Evolutionary conservation across 2,113 vertebrate genomes (phyloP).

Genomic region (Aptenodytes forsteri): DNA sequence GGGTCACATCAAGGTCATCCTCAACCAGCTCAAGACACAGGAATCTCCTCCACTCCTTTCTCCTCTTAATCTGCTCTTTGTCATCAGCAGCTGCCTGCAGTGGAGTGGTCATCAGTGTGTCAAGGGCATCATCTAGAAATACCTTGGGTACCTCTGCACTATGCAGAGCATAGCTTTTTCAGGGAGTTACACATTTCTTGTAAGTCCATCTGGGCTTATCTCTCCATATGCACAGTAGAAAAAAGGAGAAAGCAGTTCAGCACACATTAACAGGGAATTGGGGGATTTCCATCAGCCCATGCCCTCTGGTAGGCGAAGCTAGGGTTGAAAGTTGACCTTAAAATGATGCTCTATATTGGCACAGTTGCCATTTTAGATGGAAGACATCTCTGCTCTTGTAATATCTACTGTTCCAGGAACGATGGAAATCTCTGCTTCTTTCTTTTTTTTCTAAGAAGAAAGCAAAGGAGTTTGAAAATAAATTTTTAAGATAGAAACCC

Average conservation of each 20-base stretch:
- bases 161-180: neutral
- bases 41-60: neutral
- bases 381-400: neutral
- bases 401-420: neutral
- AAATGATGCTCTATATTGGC: neutral
- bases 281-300: neutral
- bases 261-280: neutral
- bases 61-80: neutral
- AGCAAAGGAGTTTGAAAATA: neutral
- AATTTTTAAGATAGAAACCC: neutral
- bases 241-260: neutral
- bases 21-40: neutral
- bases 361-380: neutral
- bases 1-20: neutral
- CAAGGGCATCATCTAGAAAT: neutral
- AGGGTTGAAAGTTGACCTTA: neutral
- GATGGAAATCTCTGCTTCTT: neutral
- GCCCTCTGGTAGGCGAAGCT: neutral
- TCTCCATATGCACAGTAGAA: neutral
- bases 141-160: neutral
- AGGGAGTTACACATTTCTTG: neutral
- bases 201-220: neutral
- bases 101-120: neutral
- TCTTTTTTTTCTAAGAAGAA: neutral
- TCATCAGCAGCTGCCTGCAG: neutral